Percentiles rank a stretch among this genome's conserved stretches.
phyloP scores from a whole-genome alignment of 2,113 vertebrate genomes.

The Nycticorax nycticorax region DNA sequence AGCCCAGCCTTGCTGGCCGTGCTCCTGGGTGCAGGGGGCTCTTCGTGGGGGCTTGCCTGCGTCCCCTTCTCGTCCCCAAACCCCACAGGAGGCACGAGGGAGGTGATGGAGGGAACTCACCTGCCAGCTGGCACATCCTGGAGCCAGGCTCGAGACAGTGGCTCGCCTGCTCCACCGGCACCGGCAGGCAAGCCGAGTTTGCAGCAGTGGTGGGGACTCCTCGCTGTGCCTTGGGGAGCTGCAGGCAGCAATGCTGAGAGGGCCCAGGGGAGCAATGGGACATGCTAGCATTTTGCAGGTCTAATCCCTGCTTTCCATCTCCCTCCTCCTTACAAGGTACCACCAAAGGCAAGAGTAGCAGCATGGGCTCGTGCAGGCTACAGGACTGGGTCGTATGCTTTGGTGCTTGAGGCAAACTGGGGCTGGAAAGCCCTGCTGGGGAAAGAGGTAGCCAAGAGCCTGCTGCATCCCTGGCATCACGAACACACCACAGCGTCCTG shows the following conservation, averaged over 20 bases:
- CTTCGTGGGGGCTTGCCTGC: fast-evolving
- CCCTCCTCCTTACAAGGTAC: neutral
- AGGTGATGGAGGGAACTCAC: neutral
- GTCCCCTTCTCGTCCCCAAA: fast-evolving
- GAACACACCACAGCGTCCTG: fast-evolving
- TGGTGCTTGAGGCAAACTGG: neutral
- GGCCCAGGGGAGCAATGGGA: fast-evolving
- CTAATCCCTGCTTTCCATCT: neutral
- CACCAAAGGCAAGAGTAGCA: neutral
- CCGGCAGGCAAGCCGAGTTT: too few relatives aligned
- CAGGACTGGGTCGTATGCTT: fast-evolving
- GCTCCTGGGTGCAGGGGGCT: neutral
- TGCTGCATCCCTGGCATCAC: too few relatives aligned
- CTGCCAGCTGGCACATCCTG: neutral
- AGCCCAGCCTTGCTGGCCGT: fast-evolving
- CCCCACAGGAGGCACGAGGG: neutral
- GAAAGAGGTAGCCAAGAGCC: fast-evolving
- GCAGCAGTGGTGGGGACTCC: too few relatives aligned
- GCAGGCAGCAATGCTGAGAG: neutral
- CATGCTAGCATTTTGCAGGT: too few relatives aligned
- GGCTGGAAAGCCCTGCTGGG: neutral
- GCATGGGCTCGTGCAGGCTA: neutral
- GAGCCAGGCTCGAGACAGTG: neutral
- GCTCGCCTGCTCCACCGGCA: neutral
- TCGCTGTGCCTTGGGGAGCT: fast-evolving